Base-by-base conservation (phyloP, 2,797 vertebrate species). In the Euphonia xanthogaster region DNA sequence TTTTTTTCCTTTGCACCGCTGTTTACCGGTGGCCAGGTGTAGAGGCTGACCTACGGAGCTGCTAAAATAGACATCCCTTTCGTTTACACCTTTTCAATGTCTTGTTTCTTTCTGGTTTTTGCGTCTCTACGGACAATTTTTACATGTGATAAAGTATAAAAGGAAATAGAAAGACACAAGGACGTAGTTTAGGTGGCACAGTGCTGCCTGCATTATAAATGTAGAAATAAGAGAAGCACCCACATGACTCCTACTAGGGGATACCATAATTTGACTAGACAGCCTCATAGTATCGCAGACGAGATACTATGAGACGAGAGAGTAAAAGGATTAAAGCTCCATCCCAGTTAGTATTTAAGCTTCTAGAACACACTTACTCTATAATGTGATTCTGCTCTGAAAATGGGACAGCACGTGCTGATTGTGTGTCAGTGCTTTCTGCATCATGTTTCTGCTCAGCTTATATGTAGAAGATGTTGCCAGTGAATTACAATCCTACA, bases 181-280 rank as follows among this genome's bases (percentile, higher is more conserved):
- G n/a, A 14, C 21, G 5, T 12, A 28, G 45, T 55, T 83, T n/a
- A 57, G 39, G 28, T 81, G 8, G 40, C 54, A 3, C 33, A 5
- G 39, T 22, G 33, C 73, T 84, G 39, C 30, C 48, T 44, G 51
- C 54, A 3, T 54, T 73, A 60, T 27, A 65, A 83, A 80, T 30
- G 17, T 42, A 25, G 40, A 68, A 90, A 55, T 45, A 90, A n/a
- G 18, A 37, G 14, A n/a, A 94, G 95, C 83, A 96, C 93, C 85
- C 87, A 84, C 91, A 51, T 76, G 89, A 90, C 92, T 97, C 80
- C 83, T 96, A 57, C 76, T 61, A 44, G 25, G 65, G 61, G 71
- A 89, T 96, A 79, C 58, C 90, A 86, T 96, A 93, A 94, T 86
- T 95, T 91, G 94, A 93, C 93, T 87, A 91, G 96, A 93, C 96